These are phyloP conservation scores for Drosophila miranda DNA, from an alignment of 1,140 invertebrate genomes.

Conservation along the genomic window DNA sequence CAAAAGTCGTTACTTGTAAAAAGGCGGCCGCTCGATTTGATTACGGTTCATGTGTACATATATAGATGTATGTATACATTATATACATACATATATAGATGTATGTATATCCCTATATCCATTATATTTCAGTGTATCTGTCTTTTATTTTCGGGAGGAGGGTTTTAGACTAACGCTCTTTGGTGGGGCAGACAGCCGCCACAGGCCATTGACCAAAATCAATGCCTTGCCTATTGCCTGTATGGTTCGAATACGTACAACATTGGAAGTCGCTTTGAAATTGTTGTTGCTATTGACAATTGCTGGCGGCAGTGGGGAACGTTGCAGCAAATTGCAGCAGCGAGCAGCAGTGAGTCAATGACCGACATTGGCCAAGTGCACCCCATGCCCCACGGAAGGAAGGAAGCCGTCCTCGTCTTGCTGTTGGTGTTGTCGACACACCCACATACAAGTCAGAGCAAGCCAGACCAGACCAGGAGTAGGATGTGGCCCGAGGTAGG, in stretches of 20 bases:
- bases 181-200: conserved; percentile 4
- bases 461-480: too few relatives aligned
- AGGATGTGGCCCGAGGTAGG: too few relatives aligned
- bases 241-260: conserved; percentile 28
- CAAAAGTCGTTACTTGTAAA: conserved; percentile 43
- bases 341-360: conserved; percentile 58
- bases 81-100: neutral
- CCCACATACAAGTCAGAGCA: conserved; percentile 6
- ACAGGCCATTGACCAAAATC: conserved; percentile 76
- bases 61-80: neutral
- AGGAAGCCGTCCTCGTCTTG: conserved; percentile 1
- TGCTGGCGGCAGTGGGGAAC: conserved; percentile 17
- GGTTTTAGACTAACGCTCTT: neutral
- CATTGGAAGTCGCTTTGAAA: conserved; percentile 53
- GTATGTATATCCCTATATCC: neutral
- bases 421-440: conserved; percentile 6
- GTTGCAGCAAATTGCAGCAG: conserved; percentile 58
- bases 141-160: conserved; percentile 18
- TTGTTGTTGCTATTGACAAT: conserved; percentile 77
- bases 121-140: neutral
- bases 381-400: neutral
- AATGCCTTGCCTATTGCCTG: conserved; percentile 36
- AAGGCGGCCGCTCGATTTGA: conserved; percentile 39
- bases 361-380: conserved; percentile 51
- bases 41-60: conserved; percentile 26